phyloP scores from a whole-genome alignment of 2,797 vertebrate species.

The Monodelphis domestica region DNA sequence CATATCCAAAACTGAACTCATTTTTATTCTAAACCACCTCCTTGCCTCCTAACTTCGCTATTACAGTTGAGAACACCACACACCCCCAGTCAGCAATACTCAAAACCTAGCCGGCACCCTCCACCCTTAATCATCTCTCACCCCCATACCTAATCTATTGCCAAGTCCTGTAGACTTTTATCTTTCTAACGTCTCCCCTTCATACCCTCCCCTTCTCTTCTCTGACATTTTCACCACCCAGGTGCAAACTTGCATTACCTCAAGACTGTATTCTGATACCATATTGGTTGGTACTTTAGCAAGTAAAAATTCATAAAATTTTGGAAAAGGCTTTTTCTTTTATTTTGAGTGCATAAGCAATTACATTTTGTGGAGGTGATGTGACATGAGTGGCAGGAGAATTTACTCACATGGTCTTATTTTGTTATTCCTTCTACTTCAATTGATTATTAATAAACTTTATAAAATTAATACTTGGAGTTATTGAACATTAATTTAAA shows the following conservation, averaged over 20 bases:
- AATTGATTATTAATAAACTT: too few relatives aligned
- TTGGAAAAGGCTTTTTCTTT: neutral
- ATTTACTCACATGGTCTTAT: too few relatives aligned
- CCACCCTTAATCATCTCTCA: neutral
- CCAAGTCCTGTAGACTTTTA: too few relatives aligned
- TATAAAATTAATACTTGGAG: too few relatives aligned
- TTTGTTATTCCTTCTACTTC: too few relatives aligned
- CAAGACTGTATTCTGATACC: too few relatives aligned
- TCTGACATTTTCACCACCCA: neutral
- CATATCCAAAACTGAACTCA: neutral
- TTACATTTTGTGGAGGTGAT: too few relatives aligned
- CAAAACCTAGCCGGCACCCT: neutral
- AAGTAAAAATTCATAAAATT: conserved; percentile 30
- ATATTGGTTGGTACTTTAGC: too few relatives aligned
- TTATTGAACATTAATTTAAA: too few relatives aligned
- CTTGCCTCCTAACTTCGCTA: neutral
- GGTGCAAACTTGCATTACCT: neutral
- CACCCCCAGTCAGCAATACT: neutral
- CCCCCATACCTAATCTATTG: too few relatives aligned
- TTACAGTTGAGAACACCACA: neutral
- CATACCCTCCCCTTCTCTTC: neutral
- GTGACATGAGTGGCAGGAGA: too few relatives aligned
- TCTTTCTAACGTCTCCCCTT: too few relatives aligned
- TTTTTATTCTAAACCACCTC: neutral
- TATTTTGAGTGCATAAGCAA: neutral